Percentiles rank a stretch among this genome's conserved stretches.
Evolutionary conservation across 2,888 invertebrate species (phyloP).

Genomic region (Ennomos quercinarius): DNA sequence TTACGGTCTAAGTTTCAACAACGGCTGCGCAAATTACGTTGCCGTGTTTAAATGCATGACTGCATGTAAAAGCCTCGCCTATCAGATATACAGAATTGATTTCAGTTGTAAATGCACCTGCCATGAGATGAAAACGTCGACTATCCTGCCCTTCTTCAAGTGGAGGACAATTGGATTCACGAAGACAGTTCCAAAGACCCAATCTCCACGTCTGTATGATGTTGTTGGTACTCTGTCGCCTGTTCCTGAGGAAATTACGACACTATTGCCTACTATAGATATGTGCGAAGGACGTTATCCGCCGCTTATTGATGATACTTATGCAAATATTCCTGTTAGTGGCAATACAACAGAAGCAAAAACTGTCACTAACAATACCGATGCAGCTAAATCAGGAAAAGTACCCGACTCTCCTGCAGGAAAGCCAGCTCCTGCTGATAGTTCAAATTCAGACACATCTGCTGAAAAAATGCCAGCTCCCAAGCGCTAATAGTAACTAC

Average conservation of each 20-base stretch:
- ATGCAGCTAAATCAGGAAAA: not conserved
- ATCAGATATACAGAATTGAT: constrained; percentile 61
- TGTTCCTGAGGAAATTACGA: constrained; percentile 4
- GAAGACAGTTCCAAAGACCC: constrained; percentile 50
- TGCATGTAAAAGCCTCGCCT: constrained; percentile 68
- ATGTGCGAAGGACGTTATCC: too few relatives aligned
- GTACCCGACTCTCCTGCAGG: not conserved
- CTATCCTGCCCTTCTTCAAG: constrained; percentile 63
- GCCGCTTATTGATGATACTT: not conserved
- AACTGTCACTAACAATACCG: too few relatives aligned
- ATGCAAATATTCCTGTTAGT: not conserved
- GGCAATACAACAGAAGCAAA: not conserved
- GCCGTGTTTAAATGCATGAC: constrained; percentile 70
- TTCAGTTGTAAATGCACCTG: constrained; percentile 65
- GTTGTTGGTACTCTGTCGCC: constrained; percentile 64
- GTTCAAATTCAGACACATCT: not conserved
- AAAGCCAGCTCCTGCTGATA: too few relatives aligned
- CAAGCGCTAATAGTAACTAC: too few relatives aligned
- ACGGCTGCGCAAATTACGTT: constrained; percentile 55
- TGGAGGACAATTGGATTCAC: constrained; percentile 69
- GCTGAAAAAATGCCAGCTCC: not conserved
- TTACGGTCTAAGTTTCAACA: constrained; percentile 64
- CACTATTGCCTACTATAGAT: not conserved
- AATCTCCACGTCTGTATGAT: constrained; percentile 60
- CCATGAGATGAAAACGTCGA: constrained; percentile 62